Percentiles rank a stretch among this genome's conserved stretches.
Evolutionary conservation across 2,888 invertebrate genomes (phyloP).

Genomic region (Ophraella communa): DNA sequence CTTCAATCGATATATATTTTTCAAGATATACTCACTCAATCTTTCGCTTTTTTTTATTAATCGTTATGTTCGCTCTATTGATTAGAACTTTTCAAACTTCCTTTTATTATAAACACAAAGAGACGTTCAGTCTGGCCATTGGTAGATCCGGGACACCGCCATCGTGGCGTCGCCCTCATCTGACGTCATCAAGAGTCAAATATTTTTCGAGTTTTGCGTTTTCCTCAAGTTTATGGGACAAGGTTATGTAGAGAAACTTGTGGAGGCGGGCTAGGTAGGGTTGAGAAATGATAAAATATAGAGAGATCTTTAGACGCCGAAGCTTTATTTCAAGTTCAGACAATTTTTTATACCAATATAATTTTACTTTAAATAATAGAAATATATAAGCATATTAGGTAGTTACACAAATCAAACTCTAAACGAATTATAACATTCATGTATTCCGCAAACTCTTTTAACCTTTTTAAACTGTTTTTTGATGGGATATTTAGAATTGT

Average conservation of each 20-base stretch:
- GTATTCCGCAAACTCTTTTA: no score
- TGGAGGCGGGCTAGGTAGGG: neutral
- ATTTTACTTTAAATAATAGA: no score
- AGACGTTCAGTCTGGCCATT: slow-evolving; percentile 5
- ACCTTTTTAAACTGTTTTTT: no score
- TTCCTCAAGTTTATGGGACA: slow-evolving; percentile 4
- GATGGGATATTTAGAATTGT: no score
- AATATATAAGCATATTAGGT: no score
- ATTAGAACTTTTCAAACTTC: neutral
- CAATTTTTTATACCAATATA: neutral
- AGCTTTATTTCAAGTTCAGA: neutral
- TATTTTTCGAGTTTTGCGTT: neutral
- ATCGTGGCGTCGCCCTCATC: neutral
- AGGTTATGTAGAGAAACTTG: slow-evolving; percentile 2
- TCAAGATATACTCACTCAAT: neutral
- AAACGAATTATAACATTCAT: no score
- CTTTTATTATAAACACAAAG: neutral
- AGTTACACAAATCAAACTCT: no score
- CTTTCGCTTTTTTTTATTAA: neutral
- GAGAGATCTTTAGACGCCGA: neutral
- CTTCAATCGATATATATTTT: no score
- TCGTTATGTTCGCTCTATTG: neutral
- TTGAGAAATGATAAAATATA: neutral
- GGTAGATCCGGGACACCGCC: neutral
- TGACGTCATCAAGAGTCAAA: slow-evolving; percentile 4